Conservation (phyloP, 2,113 vertebrate species). For the Piaya cayana region DNA sequence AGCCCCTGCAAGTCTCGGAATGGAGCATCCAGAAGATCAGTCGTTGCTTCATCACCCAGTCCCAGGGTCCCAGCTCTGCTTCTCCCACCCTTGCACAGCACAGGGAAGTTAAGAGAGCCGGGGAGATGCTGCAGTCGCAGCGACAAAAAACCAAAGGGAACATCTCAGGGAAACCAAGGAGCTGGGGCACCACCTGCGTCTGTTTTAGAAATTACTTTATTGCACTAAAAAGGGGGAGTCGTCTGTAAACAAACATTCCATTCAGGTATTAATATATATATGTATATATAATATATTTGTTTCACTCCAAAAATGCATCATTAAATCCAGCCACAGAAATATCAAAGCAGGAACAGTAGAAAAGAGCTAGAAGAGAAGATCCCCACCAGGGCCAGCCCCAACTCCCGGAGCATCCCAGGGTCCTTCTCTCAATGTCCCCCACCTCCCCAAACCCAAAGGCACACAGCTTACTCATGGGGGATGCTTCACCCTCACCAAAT, state of each 20-base stretch:
- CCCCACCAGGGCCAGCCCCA: background rate
- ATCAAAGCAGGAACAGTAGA: constrained; percentile 41
- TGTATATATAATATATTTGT: no score
- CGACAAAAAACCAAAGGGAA: background rate
- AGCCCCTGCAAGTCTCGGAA: background rate
- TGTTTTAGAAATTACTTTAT: constrained; percentile 74
- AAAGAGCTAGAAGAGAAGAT: background rate
- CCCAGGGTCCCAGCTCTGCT: background rate
- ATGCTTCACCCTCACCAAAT: background rate
- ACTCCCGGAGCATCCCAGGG: background rate
- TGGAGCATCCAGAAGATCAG: no score
- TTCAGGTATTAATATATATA: background rate
- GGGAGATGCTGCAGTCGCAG: accelerated
- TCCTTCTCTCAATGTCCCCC: background rate
- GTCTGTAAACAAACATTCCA: constrained; percentile 73
- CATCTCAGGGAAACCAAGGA: background rate
- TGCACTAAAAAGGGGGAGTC: constrained; percentile 71
- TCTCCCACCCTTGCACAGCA: background rate
- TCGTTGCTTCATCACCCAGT: accelerated
- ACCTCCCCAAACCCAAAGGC: background rate
- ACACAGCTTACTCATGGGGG: accelerated
- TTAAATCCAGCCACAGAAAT: constrained; percentile 62
- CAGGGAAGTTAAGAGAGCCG: accelerated
- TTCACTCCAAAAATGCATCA: constrained; percentile 55
- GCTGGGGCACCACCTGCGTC: background rate